These are phyloP conservation scores for Acanthoscelides obtectus DNA, from an alignment of 2,888 invertebrate genomes.

Conservation along the genomic window DNA sequence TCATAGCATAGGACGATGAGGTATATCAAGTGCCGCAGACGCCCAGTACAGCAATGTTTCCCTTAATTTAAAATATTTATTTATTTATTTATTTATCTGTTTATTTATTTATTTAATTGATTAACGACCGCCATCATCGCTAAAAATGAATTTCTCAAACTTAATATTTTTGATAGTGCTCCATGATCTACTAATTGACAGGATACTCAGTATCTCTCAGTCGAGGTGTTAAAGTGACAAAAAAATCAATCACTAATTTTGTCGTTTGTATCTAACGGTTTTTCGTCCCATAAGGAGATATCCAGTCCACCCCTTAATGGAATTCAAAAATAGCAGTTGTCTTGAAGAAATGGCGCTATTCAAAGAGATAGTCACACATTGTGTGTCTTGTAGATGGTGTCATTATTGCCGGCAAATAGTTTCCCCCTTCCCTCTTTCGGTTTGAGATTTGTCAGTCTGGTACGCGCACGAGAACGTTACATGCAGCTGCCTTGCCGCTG, in stretches of 20 bases:
- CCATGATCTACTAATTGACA: too few species aligned
- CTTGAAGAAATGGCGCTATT: constrained; percentile 17
- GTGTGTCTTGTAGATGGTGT: constrained; percentile 28
- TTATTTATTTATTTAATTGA: too few species aligned
- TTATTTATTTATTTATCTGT: too few species aligned
- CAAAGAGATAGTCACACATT: constrained; percentile 21
- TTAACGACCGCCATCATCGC: too few species aligned
- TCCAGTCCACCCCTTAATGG: neutral
- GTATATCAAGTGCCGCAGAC: too few species aligned
- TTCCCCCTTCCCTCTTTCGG: neutral
- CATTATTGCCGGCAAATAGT: neutral
- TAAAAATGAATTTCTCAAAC: too few species aligned
- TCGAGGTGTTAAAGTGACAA: neutral
- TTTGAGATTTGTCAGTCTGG: neutral
- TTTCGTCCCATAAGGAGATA: neutral
- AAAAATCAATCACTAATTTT: neutral
- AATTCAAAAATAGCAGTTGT: constrained; percentile 12
- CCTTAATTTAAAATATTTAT: too few species aligned
- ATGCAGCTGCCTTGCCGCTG: neutral
- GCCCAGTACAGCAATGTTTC: too few species aligned
- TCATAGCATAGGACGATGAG: too few species aligned
- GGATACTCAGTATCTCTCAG: too few species aligned
- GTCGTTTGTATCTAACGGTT: neutral
- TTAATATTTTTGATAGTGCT: too few species aligned
- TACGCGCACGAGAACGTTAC: neutral